These are phyloP conservation scores for Platycercus adscitus DNA, from an alignment of 2,113 vertebrate species.

Conservation along the genomic window DNA sequence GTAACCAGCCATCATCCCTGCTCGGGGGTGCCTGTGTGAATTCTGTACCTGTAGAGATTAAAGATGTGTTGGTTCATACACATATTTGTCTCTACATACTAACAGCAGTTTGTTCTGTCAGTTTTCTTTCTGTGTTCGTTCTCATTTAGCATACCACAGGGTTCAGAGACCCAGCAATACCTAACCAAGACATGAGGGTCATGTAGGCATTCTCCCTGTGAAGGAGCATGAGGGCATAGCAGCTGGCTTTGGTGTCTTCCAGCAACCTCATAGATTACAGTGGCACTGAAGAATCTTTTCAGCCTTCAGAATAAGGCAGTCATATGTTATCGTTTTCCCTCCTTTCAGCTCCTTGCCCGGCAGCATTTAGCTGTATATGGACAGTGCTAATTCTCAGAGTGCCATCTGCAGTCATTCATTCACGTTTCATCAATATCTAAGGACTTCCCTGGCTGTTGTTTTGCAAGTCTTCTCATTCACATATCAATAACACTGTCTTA, in stretches of 20 bases:
- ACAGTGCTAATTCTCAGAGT: background rate
- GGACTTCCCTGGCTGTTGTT: background rate
- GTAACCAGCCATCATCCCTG: background rate
- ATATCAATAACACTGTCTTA: background rate
- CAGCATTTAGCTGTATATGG: background rate
- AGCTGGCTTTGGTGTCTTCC: background rate
- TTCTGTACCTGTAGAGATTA: background rate
- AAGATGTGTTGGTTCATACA: background rate
- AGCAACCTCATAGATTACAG: background rate
- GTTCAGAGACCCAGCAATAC: background rate
- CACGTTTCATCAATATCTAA: background rate
- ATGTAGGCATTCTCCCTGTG: background rate
- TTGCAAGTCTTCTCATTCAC: background rate
- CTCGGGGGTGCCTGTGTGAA: background rate
- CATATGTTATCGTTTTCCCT: background rate
- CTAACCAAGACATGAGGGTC: background rate
- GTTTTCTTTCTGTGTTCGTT: fast-evolving
- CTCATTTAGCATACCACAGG: background rate
- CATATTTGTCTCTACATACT: background rate
- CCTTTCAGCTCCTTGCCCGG: background rate
- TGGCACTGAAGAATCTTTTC: background rate
- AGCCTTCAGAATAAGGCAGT: background rate
- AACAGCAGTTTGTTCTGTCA: background rate
- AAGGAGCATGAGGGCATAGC: background rate
- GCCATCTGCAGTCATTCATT: background rate